Base-by-base conservation (phyloP, 2,113 vertebrate genomes). In the Boulengerochromis microlepis region DNA sequence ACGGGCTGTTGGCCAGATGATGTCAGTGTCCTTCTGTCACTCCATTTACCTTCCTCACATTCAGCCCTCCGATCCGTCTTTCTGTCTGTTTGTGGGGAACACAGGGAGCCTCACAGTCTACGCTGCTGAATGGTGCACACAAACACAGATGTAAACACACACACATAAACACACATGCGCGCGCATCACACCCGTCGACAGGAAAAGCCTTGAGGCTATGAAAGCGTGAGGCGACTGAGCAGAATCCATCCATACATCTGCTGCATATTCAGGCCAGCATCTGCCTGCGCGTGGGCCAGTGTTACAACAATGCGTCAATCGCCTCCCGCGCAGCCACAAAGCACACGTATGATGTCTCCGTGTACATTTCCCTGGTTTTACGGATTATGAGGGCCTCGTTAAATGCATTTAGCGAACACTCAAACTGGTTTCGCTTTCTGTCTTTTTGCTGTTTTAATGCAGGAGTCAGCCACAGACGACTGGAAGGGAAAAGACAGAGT, bases 251-350 rank as follows among this genome's bases (percentile, higher is more conserved):
- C 88, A 74, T 86, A 83, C 87, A 90, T 92, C 84, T 81, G 45
- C 74, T 52, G 74, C 47, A 84, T 83, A 93, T 95, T 88, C 92
- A 93, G 93, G 94, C 93, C 93, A 94, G 87, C 80, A 69, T 86
- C 61, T 89, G 86, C 87, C 81, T 42, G 10, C 31, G 66, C 7
- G 56, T 31, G 42, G 6, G 76, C 33, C 54, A 50, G 38, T 52
- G 54, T 84, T 80, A 91, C 86, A 87, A 86, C 83, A 90, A 78
- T 2, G 53, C 29, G 18, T 74, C 76, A 47, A 24, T 29, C 56
- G 1, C 42, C 42, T 29, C 15, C 22, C 6, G 6, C 71, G 59
- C 80, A 88, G 26, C 45, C 10, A 69, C 42, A 78, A 31, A 76
- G 8, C 24, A 47, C 9, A 29, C 7, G 15, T 29, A 18, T 29